Percentiles rank a stretch among this genome's conserved stretches.
These are phyloP conservation scores for Siphamia tubifer DNA, from an alignment of 2,113 vertebrate genomes.

Conservation along the genomic window DNA sequence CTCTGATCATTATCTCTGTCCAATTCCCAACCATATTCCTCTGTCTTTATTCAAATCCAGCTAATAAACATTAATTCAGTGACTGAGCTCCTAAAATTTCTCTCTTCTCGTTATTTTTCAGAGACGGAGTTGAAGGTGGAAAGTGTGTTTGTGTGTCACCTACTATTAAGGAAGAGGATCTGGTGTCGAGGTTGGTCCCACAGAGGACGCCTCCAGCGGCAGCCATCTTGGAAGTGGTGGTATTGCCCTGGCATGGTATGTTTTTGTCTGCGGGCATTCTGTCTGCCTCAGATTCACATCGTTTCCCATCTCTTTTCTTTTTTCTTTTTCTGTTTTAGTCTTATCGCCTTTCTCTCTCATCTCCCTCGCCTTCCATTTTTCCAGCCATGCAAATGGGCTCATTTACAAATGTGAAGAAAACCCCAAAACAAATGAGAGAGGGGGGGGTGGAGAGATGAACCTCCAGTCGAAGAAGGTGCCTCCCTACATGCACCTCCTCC, in stretches of 20 bases:
- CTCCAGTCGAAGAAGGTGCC: constrained; percentile 58
- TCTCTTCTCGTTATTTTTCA: neutral
- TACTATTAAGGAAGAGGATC: neutral
- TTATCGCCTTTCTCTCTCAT: neutral
- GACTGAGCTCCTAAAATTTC: neutral
- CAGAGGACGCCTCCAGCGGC: constrained; percentile 60
- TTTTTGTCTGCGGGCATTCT: constrained; percentile 51
- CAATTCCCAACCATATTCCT: constrained; percentile 7
- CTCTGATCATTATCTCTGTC: constrained; percentile 71
- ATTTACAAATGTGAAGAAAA: constrained; percentile 52
- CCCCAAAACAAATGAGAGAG: constrained; percentile 16
- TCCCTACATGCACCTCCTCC: constrained; percentile 40
- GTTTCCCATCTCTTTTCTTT: constrained; percentile 4
- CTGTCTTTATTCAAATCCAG: constrained; percentile 42
- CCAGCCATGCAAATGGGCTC: constrained; percentile 53
- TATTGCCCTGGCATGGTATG: constrained; percentile 53
- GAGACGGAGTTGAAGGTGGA: neutral
- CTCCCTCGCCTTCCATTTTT: constrained; percentile 4
- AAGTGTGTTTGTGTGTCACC: constrained; percentile 46
- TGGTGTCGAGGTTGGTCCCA: constrained; percentile 58
- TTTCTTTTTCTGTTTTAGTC: neutral
- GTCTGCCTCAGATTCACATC: constrained; percentile 36
- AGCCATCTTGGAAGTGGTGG: constrained; percentile 75
- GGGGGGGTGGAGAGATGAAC: constrained; percentile 43
- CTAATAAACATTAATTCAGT: constrained; percentile 27